Base-by-base conservation (phyloP, 2,888 invertebrate species). In the Drosophila testacea region DNA sequence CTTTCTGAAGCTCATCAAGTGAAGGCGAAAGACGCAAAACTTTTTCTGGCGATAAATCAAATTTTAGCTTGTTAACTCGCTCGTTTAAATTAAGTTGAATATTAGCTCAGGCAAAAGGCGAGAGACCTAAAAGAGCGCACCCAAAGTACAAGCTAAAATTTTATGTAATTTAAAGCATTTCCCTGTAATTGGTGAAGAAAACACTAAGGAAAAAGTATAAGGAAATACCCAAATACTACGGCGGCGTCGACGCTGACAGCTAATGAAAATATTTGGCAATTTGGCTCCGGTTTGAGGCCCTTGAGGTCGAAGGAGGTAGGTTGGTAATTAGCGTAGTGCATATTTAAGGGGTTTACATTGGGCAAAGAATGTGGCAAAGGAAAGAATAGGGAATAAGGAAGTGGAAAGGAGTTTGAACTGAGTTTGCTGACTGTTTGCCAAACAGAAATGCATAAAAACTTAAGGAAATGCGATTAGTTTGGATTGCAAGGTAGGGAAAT, bases 41-140 rank as follows among this genome's bases (percentile, higher is more conserved):
- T 79, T 77, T 79, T 39, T 38, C 47, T 60, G 39, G 62, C 73
- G 61, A 74, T 86, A 84, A 84, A 86, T 84, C 87, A 88, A 71
- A 86, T 75, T 84, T 72, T 72, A 55, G 83, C 89, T 78, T 78
- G 87, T 88, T 84, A 84, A 83, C 83, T 83, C 83, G 78, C 76
- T 70, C 78, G 73, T 51, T 86, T 71, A 78, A 88, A 73, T 88
- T 83, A 73, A 87, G 85, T 74, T 74, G 76, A 83, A 47, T 73
- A 83, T 87, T 83, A 74, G 67, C 51, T 55, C 46, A 4, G 51
- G 9, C 27, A 38, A 59, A 54, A 28, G 52, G 38, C 38, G 50
- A 48, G 47, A 48, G 42, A 34, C 11, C 28, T 16, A 13, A 30
- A 38, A 71, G 41, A 41, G 10, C 6, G 6, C 47, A 32, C 57